Evolutionary conservation across 2,797 vertebrate species (phyloP), one percentile per base, ranked within the genome.

Genomic region (Agapornis canus): DNA sequence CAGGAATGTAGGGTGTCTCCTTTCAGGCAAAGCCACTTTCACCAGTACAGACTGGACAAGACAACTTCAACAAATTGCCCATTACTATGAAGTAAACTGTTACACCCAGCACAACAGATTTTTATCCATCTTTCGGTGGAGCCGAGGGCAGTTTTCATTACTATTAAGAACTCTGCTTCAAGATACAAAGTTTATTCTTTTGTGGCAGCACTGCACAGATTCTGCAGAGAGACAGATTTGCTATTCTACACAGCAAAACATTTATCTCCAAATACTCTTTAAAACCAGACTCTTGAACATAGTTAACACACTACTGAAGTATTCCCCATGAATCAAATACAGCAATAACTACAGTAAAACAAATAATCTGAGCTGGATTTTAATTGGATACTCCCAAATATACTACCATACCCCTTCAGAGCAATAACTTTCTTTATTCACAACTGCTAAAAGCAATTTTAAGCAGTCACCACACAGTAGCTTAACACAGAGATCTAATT

Each of bases 181-280:
- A 61, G n/a, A 86, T 20, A 73, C 0, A 18, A 37, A 76, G 27
- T 71, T 85, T 79, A 54, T 23, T 65, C 60, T 71, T 66, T 83
- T 59, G 68, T 49, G 37, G 87, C 23, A 90, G 45, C 54, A 93
- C 56, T 72, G 18, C 19, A 83, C 13, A 56, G 61, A 93, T 94
- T 92, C 87, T 83, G n/a, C 43, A 89, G 68, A 32, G 68, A 32
- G 29, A 92, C 25, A 72, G 32, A 69, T 16, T 6, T 56, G 29
- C 60, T 92, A 4, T 79, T 49, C 40, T 75, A 35, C 37, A 59
- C 25, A 52, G 25, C 29, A 94, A 92, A 89, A 45, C 10, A 66
- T 49, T 72, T 57, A 56, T 25, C 40, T 61, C 52, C 66, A 92
- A 93, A 79, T 86, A 91, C 37, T 79, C n/a, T 86, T 86, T 72